These are phyloP conservation scores for Scolopax bukidnonensis DNA, from an alignment of 2,797 vertebrate genomes.

Conservation along the genomic window DNA sequence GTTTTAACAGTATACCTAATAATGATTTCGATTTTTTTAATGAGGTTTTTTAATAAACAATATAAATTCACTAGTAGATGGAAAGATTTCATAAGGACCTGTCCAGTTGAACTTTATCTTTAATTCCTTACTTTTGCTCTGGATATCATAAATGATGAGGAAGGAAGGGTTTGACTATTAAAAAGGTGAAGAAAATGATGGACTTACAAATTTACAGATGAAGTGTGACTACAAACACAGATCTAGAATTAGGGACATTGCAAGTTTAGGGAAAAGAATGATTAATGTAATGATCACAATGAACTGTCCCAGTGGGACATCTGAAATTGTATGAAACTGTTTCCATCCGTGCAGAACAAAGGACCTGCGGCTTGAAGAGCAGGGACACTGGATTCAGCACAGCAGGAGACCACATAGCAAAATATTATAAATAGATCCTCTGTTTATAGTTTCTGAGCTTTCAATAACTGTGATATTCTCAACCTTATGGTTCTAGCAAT, in stretches of 20 bases:
- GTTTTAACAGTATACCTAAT: not conserved
- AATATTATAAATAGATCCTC: not conserved
- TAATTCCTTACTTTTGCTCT: not conserved
- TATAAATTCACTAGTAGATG: not conserved
- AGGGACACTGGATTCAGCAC: not conserved
- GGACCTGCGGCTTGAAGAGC: not conserved
- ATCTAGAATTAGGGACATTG: not conserved
- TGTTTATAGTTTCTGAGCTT: constrained; percentile 4
- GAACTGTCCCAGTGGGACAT: not conserved
- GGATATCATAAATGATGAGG: not conserved
- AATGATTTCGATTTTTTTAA: not conserved
- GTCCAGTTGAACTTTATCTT: not conserved
- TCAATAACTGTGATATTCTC: not conserved
- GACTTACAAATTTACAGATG: not conserved
- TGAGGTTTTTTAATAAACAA: not conserved
- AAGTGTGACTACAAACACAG: not conserved
- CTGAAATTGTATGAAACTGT: constrained; percentile 9
- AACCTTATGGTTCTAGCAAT: not conserved
- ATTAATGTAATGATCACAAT: not conserved
- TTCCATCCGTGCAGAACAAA: constrained; percentile 26
- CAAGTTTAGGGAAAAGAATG: not conserved
- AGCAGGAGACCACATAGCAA: not conserved
- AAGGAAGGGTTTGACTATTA: not conserved
- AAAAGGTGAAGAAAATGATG: not conserved
- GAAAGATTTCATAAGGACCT: not conserved